Evolutionary conservation across 2,797 vertebrate species (phyloP).

Genomic region (Pteronotus mesoamericanus): DNA sequence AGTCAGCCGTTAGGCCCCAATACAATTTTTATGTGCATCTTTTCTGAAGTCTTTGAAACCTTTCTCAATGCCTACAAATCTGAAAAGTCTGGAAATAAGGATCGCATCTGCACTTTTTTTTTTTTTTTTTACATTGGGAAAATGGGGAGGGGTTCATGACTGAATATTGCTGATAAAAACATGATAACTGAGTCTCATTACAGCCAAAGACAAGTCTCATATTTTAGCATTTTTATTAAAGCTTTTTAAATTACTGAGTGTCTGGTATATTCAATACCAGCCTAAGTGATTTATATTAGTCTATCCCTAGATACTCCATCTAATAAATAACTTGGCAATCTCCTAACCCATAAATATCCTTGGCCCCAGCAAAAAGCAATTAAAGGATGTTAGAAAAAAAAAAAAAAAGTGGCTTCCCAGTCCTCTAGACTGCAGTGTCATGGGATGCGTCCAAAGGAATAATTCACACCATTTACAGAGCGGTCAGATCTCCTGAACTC

Average conservation of each 20-base stretch:
- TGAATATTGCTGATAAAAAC: slow-evolving; percentile 76
- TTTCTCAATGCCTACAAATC: background rate
- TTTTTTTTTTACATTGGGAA: slow-evolving; percentile 16
- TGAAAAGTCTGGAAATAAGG: background rate
- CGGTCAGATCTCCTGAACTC: background rate
- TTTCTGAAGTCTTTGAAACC: background rate
- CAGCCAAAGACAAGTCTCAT: slow-evolving; percentile 77
- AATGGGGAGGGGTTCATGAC: slow-evolving; percentile 27
- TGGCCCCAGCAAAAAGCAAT: slow-evolving; percentile 78
- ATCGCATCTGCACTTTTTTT: background rate
- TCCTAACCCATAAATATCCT: slow-evolving; percentile 81
- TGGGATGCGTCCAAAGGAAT: background rate
- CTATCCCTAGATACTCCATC: slow-evolving; percentile 81
- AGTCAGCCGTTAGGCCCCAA: background rate
- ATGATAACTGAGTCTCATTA: slow-evolving; percentile 80
- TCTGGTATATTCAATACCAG: slow-evolving; percentile 80
- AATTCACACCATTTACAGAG: background rate
- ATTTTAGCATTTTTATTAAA: slow-evolving; percentile 86
- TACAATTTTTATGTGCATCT: background rate
- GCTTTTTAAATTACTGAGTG: slow-evolving; percentile 84
- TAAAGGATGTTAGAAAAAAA: slow-evolving; percentile 49
- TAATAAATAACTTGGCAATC: slow-evolving; percentile 85
- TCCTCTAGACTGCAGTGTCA: background rate
- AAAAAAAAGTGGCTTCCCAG: slow-evolving; percentile 25
- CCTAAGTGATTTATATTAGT: slow-evolving; percentile 83